phyloP scores from a whole-genome alignment of 2,113 vertebrate species.

The Cottus gobio region DNA sequence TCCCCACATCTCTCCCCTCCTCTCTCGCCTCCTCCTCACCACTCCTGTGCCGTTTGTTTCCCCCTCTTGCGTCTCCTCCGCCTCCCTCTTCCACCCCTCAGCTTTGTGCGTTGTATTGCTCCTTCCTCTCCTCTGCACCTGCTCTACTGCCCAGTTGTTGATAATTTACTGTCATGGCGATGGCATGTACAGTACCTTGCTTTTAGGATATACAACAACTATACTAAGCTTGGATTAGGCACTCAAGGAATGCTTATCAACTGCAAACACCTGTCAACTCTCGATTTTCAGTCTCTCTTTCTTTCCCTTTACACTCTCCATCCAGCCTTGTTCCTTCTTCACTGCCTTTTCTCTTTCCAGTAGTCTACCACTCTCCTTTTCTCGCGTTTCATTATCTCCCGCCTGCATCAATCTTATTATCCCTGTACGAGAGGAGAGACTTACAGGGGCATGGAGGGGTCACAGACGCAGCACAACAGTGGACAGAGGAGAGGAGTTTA shows the following conservation, averaged over 20 bases:
- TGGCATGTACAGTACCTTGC: slow-evolving; percentile 23
- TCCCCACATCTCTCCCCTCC: slow-evolving; percentile 38
- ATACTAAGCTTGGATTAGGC: slow-evolving; percentile 39
- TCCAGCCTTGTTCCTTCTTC: not conserved
- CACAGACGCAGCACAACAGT: slow-evolving; percentile 11
- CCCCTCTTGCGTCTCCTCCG: slow-evolving; percentile 21
- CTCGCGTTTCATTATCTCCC: slow-evolving; percentile 47
- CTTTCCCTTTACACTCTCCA: not conserved
- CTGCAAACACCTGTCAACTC: not conserved
- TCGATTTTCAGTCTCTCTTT: not conserved
- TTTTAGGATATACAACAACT: slow-evolving; percentile 44
- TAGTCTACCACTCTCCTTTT: slow-evolving; percentile 6
- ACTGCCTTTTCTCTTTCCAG: not conserved
- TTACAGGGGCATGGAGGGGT: slow-evolving; percentile 36
- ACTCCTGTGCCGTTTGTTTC: slow-evolving; percentile 36
- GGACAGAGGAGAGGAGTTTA: slow-evolving; percentile 12
- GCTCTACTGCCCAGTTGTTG: slow-evolving; percentile 16
- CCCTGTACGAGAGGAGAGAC: slow-evolving; percentile 30
- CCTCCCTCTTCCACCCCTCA: slow-evolving; percentile 14
- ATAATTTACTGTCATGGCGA: slow-evolving; percentile 51
- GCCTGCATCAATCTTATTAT: slow-evolving; percentile 43
- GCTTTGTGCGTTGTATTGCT: slow-evolving; percentile 16
- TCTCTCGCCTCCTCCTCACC: slow-evolving; percentile 14
- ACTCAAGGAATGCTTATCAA: slow-evolving; percentile 36
- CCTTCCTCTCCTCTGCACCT: not conserved